Base-by-base conservation (phyloP, 1,140 invertebrate genomes). In the Hyles euphorbiae region DNA sequence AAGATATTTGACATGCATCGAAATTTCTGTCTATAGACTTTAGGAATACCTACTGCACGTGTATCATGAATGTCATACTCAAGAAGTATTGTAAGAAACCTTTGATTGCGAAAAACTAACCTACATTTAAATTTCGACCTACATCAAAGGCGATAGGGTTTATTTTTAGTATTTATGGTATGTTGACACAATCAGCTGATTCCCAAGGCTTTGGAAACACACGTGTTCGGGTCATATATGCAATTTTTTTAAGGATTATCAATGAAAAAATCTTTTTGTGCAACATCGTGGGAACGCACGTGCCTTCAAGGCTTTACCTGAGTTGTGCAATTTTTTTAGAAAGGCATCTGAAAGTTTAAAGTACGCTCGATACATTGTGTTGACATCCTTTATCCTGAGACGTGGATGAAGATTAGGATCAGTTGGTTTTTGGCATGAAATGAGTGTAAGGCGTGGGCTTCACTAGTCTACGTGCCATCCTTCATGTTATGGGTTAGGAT, bases 201-300 rank as follows among this genome's bases (percentile, higher is more conserved):
- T 79, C 81, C 72, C 76, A 86, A 78, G 76, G 67, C 64, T 72
- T 72, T 61, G 56, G 56, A 55, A 53, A 60, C 72, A 77, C 76
- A 83, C 75, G 79, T 84, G 79, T 78, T 67, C 70, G 65, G 72
- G 68, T 72, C 65, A 69, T 61, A 76, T 71, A 75, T 78, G 75
- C 76, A 60, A 76, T 75, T 78, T 82, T 80, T 81, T 74, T 57
- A 68, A 70, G 62, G 66, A 67, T 71, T 67, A 68, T 73, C 63
- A 59, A 22, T 60, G 62, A 60, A 72, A 76, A 82, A 78, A 74
- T 73, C 68, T 72, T 74, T 73, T 86, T 86, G 74, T 72, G 78
- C 72, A 84, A 82, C 63, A 66, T 44, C 81, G 83, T 87, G 83
- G 78, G 83, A 87, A 83, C 63, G 63, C 58, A 85, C 80, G 82